Evolutionary conservation across 2,888 invertebrate species (phyloP).

Genomic region (Didymodactylos carnosus): DNA sequence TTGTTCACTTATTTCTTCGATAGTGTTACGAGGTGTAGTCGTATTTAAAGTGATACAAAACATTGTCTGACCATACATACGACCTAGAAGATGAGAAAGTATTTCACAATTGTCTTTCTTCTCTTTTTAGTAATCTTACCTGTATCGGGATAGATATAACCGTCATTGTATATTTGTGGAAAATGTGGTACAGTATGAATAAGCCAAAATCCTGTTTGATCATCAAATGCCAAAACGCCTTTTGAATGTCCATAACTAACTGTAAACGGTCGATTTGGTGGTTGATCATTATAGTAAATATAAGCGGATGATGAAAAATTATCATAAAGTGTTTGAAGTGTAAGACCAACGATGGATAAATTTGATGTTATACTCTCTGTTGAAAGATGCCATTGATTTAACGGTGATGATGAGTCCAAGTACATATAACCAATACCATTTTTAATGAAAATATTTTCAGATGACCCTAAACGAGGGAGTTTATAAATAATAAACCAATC

Average conservation of each 20-base stretch:
- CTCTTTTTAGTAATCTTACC: neutral
- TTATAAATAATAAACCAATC: neutral
- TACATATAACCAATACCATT: neutral
- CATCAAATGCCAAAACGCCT: neutral
- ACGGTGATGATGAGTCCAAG: neutral
- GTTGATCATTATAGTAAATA: neutral
- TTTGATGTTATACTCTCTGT: neutral
- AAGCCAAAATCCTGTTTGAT: neutral
- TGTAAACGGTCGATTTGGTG: neutral
- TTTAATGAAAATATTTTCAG: neutral
- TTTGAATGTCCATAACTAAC: neutral
- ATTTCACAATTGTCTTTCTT: too few species aligned
- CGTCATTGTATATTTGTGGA: neutral
- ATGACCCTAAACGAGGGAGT: neutral
- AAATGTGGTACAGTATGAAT: neutral
- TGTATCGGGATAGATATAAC: neutral
- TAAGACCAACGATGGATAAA: neutral
- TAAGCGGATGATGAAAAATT: neutral
- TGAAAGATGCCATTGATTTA: neutral
- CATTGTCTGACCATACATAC: neutral
- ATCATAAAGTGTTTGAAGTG: neutral
- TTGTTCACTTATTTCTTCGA: neutral
- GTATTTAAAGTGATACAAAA: neutral
- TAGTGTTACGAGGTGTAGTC: neutral
- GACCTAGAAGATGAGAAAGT: too few species aligned